Percentiles rank a stretch among this genome's conserved stretches.
Conservation (phyloP, 2,797 vertebrate species). For the Argya squamiceps region DNA sequence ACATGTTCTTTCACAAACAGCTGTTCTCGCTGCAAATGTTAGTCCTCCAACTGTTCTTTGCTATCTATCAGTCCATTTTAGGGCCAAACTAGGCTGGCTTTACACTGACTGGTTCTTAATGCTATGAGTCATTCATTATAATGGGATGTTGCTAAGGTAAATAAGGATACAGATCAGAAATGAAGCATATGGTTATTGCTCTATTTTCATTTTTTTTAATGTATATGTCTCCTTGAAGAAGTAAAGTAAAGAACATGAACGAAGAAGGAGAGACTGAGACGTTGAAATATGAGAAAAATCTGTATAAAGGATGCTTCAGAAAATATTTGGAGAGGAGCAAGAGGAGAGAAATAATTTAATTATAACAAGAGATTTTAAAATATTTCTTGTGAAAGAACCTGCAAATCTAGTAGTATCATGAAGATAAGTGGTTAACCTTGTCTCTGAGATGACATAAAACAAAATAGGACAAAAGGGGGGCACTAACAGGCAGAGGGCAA, state of each 20-base stretch:
- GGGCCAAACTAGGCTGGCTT: not conserved
- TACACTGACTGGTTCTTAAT: not conserved
- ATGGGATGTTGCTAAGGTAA: not conserved
- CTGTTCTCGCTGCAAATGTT: not conserved
- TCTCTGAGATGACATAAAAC: not conserved
- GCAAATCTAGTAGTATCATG: not conserved
- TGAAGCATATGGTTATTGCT: not conserved
- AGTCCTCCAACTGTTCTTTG: not conserved
- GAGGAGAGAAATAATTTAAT: not conserved
- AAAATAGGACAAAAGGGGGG: not conserved
- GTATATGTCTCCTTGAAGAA: not conserved
- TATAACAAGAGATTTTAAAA: not conserved
- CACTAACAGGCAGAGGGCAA: not conserved
- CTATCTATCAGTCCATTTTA: not conserved
- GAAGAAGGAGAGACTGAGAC: not conserved
- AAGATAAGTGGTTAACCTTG: not conserved
- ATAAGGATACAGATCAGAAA: not conserved
- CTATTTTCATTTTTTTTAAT: not conserved
- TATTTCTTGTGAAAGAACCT: not conserved
- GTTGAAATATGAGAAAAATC: not conserved
- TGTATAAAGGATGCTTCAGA: not conserved
- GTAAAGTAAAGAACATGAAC: not conserved
- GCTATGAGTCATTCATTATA: not conserved
- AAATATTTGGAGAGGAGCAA: not conserved
- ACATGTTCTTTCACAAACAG: not conserved